Conservation (phyloP, 2,113 vertebrate species). For the Hyperopisus bebe region DNA sequence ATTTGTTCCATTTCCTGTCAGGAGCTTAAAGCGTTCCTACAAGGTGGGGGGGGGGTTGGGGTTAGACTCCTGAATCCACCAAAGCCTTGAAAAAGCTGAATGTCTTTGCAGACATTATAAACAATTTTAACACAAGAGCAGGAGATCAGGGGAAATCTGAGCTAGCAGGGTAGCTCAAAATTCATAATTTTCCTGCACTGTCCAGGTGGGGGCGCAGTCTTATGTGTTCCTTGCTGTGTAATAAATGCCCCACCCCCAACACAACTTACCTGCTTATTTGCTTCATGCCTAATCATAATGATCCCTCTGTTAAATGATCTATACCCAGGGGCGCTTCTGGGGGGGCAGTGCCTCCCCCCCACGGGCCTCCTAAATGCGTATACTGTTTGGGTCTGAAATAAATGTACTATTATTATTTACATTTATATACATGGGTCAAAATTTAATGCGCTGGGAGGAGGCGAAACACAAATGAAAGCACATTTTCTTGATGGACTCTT, state of each 20-base stretch:
- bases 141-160: slow-evolving; percentile 33
- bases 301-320: not conserved
- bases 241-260: not conserved
- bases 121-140: slow-evolving; percentile 39
- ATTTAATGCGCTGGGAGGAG: too few species aligned
- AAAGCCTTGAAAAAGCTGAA: slow-evolving; percentile 30
- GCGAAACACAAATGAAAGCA: too few species aligned
- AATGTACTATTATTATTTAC: not conserved
- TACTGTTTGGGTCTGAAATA: not conserved
- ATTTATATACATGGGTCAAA: too few species aligned
- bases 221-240: not conserved
- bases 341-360: too few species aligned
- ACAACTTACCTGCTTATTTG: not conserved
- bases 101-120: slow-evolving; percentile 47
- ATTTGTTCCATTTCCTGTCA: slow-evolving; percentile 9
- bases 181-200: not conserved
- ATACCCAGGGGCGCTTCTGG: not conserved
- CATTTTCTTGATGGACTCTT: too few species aligned
- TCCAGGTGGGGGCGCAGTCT: not conserved
- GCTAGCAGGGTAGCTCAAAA: not conserved
- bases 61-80: slow-evolving; percentile 31
- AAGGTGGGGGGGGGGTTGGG: not conserved
- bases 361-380: too few species aligned
- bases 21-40: not conserved
- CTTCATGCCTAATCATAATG: not conserved